A percentile compares a stretch with the other conserved stretches of the same genome.
Evolutionary conservation across 1,140 invertebrate genomes (phyloP).

Genomic region (Drosophila rufa): DNA sequence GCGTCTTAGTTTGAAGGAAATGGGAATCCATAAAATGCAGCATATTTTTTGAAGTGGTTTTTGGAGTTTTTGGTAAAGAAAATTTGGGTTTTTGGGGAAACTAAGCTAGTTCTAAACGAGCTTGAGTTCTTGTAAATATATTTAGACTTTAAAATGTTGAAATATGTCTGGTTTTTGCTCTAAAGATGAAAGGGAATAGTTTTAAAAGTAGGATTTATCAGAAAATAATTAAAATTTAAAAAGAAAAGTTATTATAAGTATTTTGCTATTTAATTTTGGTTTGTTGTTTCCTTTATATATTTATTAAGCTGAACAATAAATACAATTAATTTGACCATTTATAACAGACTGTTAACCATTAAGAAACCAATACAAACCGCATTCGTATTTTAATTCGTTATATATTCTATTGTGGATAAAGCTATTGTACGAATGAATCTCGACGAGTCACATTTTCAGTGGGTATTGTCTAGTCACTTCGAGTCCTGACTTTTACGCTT

Average conservation of each 20-base stretch:
- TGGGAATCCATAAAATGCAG: neutral
- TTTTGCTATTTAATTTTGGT: too few species aligned
- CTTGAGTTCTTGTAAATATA: neutral
- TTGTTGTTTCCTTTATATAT: neutral
- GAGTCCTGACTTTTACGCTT: slow-evolving; percentile 20
- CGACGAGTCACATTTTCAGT: slow-evolving; percentile 9
- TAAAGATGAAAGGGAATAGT: neutral
- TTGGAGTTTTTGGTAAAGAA: neutral
- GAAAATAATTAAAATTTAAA: neutral
- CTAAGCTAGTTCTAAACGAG: too few species aligned
- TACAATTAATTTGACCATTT: neutral
- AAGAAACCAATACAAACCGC: neutral
- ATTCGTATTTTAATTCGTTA: neutral
- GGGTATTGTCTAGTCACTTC: slow-evolving; percentile 39
- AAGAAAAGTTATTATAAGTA: too few species aligned
- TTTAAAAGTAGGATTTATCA: neutral
- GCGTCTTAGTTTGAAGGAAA: neutral
- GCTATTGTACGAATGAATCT: slow-evolving; percentile 21
- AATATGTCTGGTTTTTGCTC: neutral
- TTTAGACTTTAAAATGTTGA: neutral
- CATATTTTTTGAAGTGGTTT: slow-evolving; percentile 3
- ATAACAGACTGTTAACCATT: neutral
- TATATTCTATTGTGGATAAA: slow-evolving; percentile 8
- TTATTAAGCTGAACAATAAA: neutral
- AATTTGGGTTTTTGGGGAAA: too few species aligned